Percentiles rank a stretch among this genome's conserved stretches.
Conservation (phyloP, 2,113 vertebrate genomes). For the Porphyrio hochstetteri region DNA sequence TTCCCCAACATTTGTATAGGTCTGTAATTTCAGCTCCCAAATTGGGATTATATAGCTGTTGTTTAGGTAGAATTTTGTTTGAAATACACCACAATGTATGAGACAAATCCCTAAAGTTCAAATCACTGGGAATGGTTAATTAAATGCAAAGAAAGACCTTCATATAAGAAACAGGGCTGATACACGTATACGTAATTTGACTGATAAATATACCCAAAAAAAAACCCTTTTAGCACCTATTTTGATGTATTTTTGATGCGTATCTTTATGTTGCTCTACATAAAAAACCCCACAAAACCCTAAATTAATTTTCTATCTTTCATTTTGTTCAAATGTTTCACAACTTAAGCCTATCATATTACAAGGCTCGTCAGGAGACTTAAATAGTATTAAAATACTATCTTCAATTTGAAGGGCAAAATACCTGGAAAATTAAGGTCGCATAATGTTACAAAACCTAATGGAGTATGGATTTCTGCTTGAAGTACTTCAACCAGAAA, state of each 20-base stretch:
- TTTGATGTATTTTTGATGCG: not conserved
- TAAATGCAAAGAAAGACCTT: not conserved
- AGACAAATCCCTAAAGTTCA: conserved; percentile 39
- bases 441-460: conserved; percentile 68
- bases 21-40: conserved; percentile 55
- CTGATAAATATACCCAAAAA: not conserved
- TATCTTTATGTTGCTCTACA: conserved; percentile 10
- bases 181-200: not conserved
- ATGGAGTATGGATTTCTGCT: conserved; percentile 77
- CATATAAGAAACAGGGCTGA: conserved; percentile 3
- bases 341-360: conserved; percentile 61
- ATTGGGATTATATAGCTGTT: conserved; percentile 15
- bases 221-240: not conserved
- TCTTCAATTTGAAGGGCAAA: conserved; percentile 76
- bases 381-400: conserved; percentile 74
- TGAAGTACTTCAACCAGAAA: conserved; percentile 73
- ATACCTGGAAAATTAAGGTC: conserved; percentile 80
- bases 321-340: conserved; percentile 65
- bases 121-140: conserved; percentile 1
- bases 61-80: conserved; percentile 46
- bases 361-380: conserved; percentile 57
- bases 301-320: conserved; percentile 65
- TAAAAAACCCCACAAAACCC: conserved; percentile 2
- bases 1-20: not conserved
- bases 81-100: not conserved